phyloP scores from a whole-genome alignment of 2,797 vertebrate genomes.

The Sebastes iracundus region DNA sequence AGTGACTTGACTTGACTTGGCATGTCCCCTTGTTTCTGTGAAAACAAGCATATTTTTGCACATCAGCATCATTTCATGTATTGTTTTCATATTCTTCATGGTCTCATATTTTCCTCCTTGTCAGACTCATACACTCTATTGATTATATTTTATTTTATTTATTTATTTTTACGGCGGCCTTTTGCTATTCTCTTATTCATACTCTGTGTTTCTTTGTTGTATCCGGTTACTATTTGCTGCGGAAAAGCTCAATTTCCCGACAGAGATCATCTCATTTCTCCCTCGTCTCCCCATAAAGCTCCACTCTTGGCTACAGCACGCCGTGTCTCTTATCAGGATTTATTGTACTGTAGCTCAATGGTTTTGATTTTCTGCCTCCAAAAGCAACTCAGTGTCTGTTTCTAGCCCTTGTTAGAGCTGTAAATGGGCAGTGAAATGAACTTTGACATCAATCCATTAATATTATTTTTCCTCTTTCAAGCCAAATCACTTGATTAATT shows the following conservation, averaged over 20 bases:
- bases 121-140: slow-evolving; percentile 33
- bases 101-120: slow-evolving; percentile 36
- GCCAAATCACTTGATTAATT: slow-evolving; percentile 58
- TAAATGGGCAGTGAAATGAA: slow-evolving; percentile 59
- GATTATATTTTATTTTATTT: slow-evolving; percentile 51
- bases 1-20: background rate
- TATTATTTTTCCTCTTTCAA: slow-evolving; percentile 50
- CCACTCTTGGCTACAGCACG: slow-evolving; percentile 20
- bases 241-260: slow-evolving; percentile 70
- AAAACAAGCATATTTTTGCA: background rate
- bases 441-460: slow-evolving; percentile 62
- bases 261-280: slow-evolving; percentile 67
- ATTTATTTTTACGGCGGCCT: slow-evolving; percentile 41
- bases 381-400: slow-evolving; percentile 38
- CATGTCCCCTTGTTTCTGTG: background rate
- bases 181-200: slow-evolving; percentile 49
- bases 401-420: slow-evolving; percentile 42
- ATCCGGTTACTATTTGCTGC: slow-evolving; percentile 63
- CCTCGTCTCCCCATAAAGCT: slow-evolving; percentile 47
- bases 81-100: slow-evolving; percentile 18
- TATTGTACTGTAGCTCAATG: slow-evolving; percentile 39
- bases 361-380: slow-evolving; percentile 55
- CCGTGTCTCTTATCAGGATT: slow-evolving; percentile 57
- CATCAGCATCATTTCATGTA: slow-evolving; percentile 18
- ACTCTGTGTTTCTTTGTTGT: slow-evolving; percentile 32